Percentiles rank a stretch among this genome's conserved stretches.
Conservation (phyloP, 2,797 vertebrate species). For the Synaphobranchus kaupii region DNA sequence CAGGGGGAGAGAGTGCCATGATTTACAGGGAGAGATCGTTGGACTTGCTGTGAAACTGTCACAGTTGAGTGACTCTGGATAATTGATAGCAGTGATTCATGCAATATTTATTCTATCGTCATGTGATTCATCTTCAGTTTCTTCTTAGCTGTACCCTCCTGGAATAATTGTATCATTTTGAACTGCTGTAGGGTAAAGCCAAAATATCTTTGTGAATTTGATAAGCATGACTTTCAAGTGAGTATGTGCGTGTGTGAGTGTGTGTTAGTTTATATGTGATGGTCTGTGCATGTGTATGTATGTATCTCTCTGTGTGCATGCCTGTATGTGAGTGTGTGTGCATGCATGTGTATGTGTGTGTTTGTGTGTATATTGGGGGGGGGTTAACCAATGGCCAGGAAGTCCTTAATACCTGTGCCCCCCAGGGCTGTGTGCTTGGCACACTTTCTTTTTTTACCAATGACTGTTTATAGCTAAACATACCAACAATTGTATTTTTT, state of each 20-base stretch:
- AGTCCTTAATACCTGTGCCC: too few relatives aligned
- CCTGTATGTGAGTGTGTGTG: too few relatives aligned
- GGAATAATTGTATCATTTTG: background rate
- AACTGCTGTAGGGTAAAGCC: background rate
- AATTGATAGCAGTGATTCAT: background rate
- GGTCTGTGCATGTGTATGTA: background rate
- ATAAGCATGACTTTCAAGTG: background rate
- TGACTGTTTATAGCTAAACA: too few relatives aligned
- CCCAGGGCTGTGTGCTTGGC: too few relatives aligned
- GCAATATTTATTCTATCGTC: background rate
- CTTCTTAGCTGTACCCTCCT: background rate
- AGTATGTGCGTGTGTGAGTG: background rate
- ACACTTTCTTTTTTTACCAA: too few relatives aligned
- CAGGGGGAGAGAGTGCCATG: background rate
- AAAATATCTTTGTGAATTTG: background rate
- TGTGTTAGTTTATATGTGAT: too few relatives aligned
- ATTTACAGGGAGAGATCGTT: background rate
- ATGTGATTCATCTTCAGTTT: background rate
- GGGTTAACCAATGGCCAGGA: too few relatives aligned
- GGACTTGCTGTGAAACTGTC: background rate
- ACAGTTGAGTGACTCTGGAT: background rate
- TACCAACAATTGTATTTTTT: too few relatives aligned
- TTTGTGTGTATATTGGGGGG: background rate
- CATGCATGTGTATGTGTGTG: too few relatives aligned
- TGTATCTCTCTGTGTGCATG: too few relatives aligned